A percentile compares a stretch with the other conserved stretches of the same genome.
phyloP scores from a whole-genome alignment of 2,113 vertebrate genomes.

The Toxotes jaculatrix region DNA sequence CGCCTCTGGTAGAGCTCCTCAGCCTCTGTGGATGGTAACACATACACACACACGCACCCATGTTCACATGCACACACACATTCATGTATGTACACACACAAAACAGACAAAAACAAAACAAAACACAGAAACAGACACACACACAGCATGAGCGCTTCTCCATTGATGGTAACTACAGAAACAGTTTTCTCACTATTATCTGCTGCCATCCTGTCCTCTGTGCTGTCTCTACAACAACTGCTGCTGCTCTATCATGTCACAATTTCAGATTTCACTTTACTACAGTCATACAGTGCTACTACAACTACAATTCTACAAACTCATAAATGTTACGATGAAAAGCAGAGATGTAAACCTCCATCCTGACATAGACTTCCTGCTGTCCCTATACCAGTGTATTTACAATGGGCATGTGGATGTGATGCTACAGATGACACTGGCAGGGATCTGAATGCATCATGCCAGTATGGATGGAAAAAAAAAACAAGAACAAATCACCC shows the following conservation, averaged over 20 bases:
- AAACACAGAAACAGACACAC: conserved; percentile 65
- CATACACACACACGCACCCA: conserved; percentile 39
- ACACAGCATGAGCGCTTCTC: conserved; percentile 65
- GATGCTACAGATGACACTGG: conserved; percentile 49
- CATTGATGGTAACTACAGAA: conserved; percentile 48
- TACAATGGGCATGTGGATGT: conserved; percentile 65
- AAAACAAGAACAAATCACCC: conserved; percentile 45
- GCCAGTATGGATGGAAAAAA: conserved; percentile 66
- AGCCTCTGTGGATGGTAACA: conserved; percentile 89
- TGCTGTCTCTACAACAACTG: conserved; percentile 29
- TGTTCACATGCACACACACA: conserved; percentile 31
- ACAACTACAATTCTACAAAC: conserved; percentile 42
- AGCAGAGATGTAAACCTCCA: conserved; percentile 34
- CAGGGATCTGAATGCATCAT: conserved; percentile 72
- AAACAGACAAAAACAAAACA: conserved; percentile 38
- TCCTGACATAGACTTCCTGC: conserved; percentile 49
- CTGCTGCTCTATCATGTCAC: conserved; percentile 43
- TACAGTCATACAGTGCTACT: conserved; percentile 28
- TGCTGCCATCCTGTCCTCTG: conserved; percentile 52
- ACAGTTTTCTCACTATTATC: conserved; percentile 41
- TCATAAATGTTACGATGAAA: conserved; percentile 31
- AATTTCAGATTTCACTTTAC: conserved; percentile 33
- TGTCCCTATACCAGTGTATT: conserved; percentile 52
- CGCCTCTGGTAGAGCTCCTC: conserved; percentile 98
- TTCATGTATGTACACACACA: conserved; percentile 33